These are phyloP conservation scores for Cinclus mexicanus DNA, from an alignment of 2,113 vertebrate genomes.

Conservation along the genomic window DNA sequence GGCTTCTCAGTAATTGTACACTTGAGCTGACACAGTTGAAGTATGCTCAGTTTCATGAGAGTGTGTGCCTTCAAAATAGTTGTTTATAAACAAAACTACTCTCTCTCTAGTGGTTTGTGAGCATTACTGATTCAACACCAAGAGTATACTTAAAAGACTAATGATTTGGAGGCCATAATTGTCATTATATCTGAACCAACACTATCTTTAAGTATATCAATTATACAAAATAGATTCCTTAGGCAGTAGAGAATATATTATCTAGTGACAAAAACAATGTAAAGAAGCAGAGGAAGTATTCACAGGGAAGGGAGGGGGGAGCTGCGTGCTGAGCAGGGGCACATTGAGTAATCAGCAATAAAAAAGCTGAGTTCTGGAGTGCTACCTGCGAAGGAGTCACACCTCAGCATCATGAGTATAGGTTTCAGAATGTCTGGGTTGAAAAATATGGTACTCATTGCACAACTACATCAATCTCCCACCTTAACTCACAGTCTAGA, in stretches of 20 bases:
- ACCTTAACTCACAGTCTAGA: not conserved
- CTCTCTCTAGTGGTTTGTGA: slow-evolving; percentile 28
- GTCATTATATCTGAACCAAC: slow-evolving; percentile 14
- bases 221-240: slow-evolving; percentile 60
- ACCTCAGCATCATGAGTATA: not conserved
- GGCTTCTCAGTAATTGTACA: slow-evolving; percentile 45
- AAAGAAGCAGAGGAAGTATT: slow-evolving; percentile 32
- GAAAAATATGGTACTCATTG: not conserved
- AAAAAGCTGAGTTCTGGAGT: not conserved
- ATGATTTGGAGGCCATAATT: slow-evolving; percentile 22
- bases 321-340: not conserved
- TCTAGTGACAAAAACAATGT: slow-evolving; percentile 33
- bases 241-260: slow-evolving; percentile 56
- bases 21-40: slow-evolving; percentile 20
- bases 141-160: slow-evolving; percentile 23
- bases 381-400: not conserved
- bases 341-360: not conserved
- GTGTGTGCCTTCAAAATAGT: not conserved
- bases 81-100: slow-evolving; percentile 1
- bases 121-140: slow-evolving; percentile 48
- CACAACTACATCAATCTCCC: not conserved
- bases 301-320: not conserved
- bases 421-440: not conserved
- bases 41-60: slow-evolving; percentile 37
- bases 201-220: slow-evolving; percentile 20